These are phyloP conservation scores for Mus musculus DNA, from an alignment of 2,113 vertebrate species.

Conservation along the genomic window GRCm39 chr15:85547001-85547500, in stretches of 20 bases:
- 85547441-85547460: background rate
- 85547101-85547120: background rate
- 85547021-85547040: background rate
- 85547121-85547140: background rate
- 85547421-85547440: conserved; percentile 1
- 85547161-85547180: background rate
- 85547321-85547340: background rate
- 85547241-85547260: background rate
- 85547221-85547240: background rate
- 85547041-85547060: background rate
- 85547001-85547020: background rate
- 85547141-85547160: background rate
- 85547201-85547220: background rate
- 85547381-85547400: conserved; percentile 58
- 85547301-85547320: conserved; percentile 57
- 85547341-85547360: background rate
- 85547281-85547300: background rate
- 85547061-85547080: background rate
- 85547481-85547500: background rate
- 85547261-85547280: background rate
- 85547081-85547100: background rate
- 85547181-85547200: background rate
- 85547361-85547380: background rate
- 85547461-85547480: background rate
- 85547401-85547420: background rate